Base-by-base conservation (phyloP, 2,113 vertebrate species). In the Burhinus bistriatus region DNA sequence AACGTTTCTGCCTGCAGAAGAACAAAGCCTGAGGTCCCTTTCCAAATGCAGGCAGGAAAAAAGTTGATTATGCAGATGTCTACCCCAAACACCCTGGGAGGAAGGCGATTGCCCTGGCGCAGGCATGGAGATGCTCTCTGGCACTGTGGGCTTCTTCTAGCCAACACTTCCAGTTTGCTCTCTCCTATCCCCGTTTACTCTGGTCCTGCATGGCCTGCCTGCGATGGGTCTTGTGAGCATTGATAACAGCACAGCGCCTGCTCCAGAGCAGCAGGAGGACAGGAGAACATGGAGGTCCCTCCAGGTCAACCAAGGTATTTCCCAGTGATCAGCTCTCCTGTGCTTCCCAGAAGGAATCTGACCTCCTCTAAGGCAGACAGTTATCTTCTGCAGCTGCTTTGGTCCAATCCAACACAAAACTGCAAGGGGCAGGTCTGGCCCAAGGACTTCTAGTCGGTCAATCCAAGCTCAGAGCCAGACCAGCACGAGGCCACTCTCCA, bases 21-120 rank as follows among this genome's bases (percentile, higher is more conserved):
- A 25, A 21, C 19, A 26, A 34, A 58, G 40, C 61, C 30, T 30
- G 51, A 65, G 30, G 36, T 18, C 26, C 22, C 47, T 52, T 52
- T 61, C 32, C 15, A 70, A 25, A 26, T 8, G 15, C 45, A 57
- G 40, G 26, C 29, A 52, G 42, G 59, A 3, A 40, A 19, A 30
- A 30, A 36, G n/a, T 2, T 3, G 61, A 5, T n/a, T 23, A 9
- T 10, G 17, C 20, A 42, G 34, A 12, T 13, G 19, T 30, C 19
- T 30, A 30, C 9, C 32, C 49, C 42, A 64, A 40, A 57, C 11
- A 23, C 49, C 12, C 51, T 22, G 20, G 17, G 22, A 47, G 45
- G 51, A 12, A 66, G 55, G 44, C 1, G 5, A 13, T 3, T 34
- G 40, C 21, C n/a, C 27, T 34, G 44, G 21, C 0, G 1, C 51